Conservation (phyloP, 2,888 invertebrate genomes). For the Nomada ruficornis region DNA sequence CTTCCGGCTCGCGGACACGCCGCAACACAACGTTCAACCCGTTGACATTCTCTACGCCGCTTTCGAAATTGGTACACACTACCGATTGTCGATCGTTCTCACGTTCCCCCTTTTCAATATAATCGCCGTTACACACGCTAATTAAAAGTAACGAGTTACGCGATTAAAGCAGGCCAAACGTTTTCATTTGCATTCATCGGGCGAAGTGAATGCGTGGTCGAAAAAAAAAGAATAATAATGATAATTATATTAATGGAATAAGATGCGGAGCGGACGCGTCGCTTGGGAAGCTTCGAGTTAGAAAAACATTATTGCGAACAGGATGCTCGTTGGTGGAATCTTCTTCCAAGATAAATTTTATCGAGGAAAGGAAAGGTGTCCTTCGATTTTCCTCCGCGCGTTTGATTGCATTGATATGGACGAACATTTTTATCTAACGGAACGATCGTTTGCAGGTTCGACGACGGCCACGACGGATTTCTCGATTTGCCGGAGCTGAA, state of each 20-base stretch:
- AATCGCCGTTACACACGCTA: slow-evolving; percentile 46
- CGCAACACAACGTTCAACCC: slow-evolving; percentile 4
- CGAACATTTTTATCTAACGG: background rate
- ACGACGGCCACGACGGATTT: slow-evolving; percentile 94
- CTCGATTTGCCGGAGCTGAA: slow-evolving; percentile 96
- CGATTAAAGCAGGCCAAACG: slow-evolving; percentile 39
- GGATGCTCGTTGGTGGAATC: background rate
- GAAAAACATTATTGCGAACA: background rate
- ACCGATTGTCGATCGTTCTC: slow-evolving; percentile 52
- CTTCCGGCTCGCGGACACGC: slow-evolving; percentile 51
- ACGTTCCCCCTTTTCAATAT: slow-evolving; percentile 46
- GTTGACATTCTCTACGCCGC: slow-evolving; percentile 52
- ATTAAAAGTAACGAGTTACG: slow-evolving; percentile 54
- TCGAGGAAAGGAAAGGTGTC: too few species aligned
- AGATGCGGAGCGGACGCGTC: background rate
- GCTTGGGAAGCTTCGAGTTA: background rate
- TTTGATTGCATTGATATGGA: too few species aligned
- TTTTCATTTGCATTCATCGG: slow-evolving; percentile 42
- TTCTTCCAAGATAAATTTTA: too few species aligned
- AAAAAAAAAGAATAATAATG: background rate
- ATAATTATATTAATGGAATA: too few species aligned
- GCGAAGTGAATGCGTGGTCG: background rate
- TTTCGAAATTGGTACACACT: slow-evolving; percentile 50
- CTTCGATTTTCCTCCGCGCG: too few species aligned
- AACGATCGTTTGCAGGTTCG: slow-evolving; percentile 89